Evolutionary conservation across 2,797 vertebrate genomes (phyloP), one percentile per base, ranked within the genome.

Genomic region (Coregonus sp.): DNA sequence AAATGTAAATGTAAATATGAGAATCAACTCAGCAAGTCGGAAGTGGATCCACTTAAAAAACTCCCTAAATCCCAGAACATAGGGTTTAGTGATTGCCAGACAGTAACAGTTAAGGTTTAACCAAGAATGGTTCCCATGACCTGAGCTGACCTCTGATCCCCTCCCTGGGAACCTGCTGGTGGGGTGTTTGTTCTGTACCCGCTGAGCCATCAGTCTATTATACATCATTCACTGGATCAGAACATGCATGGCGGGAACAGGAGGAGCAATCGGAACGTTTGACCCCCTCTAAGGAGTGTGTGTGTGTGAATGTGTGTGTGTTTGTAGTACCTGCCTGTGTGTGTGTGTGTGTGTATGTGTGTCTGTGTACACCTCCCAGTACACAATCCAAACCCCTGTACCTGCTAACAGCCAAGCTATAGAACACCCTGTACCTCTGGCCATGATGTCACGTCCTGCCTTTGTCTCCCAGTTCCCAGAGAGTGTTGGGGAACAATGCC

Each of bases 51-150:
- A 35, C 4, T 67, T 5, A 1, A 15, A 67, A 33, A 15, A 67
- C 65, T 35, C 5, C 31, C 65, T 2, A 25, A 31, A 31, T 4
- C 29, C 20, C 14, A 11, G 31, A 35, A 35, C 29, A 33, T 68
- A 25, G 9, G 59, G 66, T 67, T 33, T 37, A 16, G 29, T 68
- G 33, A 72, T 29, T 52, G 31, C 14, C 51, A 31, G 70, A 54
- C 67, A 20, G 11, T 51, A 20, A 51, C 70, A 20, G 4, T 52
- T 52, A 25, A 71, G 70, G 47, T 72, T 72, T 40, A 52, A 29
- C 72, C 56, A 18, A 18, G 4, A 7, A 56, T 9, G n/a, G 54
- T 61, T 73, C 54, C 56, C 54, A 61, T 73, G 75, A 81, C 65
- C n/a, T 18, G 50, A 7, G 16, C 2, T 51, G 68, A 71, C 65